Evolutionary conservation across 2,888 invertebrate genomes (phyloP).

Genomic region (Thereva nobilitata): DNA sequence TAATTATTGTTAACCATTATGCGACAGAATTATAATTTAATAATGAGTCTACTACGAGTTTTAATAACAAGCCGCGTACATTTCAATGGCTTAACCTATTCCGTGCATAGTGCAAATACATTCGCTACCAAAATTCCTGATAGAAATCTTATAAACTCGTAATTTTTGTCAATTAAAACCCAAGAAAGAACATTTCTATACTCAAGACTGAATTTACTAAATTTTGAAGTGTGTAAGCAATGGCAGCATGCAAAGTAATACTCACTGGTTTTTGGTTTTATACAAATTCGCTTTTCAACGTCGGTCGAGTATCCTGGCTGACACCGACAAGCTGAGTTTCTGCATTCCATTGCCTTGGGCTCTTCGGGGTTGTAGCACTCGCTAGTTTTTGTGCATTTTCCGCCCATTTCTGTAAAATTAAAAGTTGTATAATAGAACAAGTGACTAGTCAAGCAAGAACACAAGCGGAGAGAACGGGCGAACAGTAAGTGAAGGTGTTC

Average conservation of each 20-base stretch:
- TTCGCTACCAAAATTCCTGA: constrained; percentile 10
- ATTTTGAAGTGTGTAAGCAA: neutral
- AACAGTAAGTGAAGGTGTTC: neutral
- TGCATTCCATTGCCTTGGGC: constrained; percentile 54
- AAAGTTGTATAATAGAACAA: neutral
- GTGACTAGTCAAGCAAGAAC: neutral
- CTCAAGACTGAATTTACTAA: neutral
- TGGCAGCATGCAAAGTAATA: neutral
- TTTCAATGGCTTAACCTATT: neutral
- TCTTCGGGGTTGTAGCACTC: constrained; percentile 53
- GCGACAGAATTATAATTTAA: constrained; percentile 33
- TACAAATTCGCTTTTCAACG: constrained; percentile 37
- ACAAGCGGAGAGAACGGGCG: neutral
- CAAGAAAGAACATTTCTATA: neutral
- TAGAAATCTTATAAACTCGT: constrained; percentile 19
- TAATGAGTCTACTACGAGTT: neutral
- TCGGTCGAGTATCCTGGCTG: constrained; percentile 47
- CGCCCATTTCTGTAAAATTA: constrained; percentile 47
- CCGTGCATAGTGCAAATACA: constrained; percentile 28
- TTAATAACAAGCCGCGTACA: constrained; percentile 22
- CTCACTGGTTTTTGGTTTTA: constrained; percentile 38
- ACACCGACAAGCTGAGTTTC: constrained; percentile 56
- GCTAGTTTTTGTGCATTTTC: constrained; percentile 51
- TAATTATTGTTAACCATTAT: constrained; percentile 22
- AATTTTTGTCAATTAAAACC: constrained; percentile 32